Evolutionary conservation across 2,113 vertebrate genomes (phyloP).

Genomic region (Ailurus styani): DNA sequence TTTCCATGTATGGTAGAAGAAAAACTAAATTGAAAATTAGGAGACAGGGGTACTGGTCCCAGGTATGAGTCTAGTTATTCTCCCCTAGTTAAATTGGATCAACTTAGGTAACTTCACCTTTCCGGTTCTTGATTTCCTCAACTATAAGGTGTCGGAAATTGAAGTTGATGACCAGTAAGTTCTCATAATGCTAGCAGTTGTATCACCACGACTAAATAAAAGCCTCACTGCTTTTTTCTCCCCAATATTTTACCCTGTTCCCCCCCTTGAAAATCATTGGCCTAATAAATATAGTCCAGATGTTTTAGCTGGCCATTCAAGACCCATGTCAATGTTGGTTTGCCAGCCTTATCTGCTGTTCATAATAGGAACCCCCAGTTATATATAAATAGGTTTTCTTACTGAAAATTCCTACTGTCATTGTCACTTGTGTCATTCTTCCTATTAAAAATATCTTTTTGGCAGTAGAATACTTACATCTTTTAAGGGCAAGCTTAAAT

Average conservation of each 20-base stretch:
- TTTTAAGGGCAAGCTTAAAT: conserved; percentile 38
- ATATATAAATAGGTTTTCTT: conserved; percentile 6
- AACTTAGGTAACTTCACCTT: background rate
- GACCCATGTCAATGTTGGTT: background rate
- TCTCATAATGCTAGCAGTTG: conserved; percentile 7
- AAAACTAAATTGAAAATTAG: background rate
- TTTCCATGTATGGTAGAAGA: background rate
- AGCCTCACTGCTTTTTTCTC: background rate
- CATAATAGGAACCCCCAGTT: background rate
- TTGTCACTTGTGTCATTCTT: background rate
- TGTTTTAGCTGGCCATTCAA: background rate
- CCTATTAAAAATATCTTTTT: conserved; percentile 28
- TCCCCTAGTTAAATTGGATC: background rate
- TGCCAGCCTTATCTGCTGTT: background rate
- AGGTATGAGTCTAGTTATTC: background rate
- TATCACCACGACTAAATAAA: background rate
- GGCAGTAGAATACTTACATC: background rate
- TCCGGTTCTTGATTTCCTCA: background rate
- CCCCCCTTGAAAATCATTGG: background rate
- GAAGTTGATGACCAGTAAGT: background rate
- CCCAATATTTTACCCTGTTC: background rate
- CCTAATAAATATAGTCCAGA: background rate
- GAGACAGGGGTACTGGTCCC: background rate
- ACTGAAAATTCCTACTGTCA: background rate
- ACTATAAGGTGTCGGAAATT: conserved; percentile 14